Percentiles rank a stretch among this genome's conserved stretches.
These are phyloP conservation scores for Drosophila prosaltans DNA, from an alignment of 1,140 invertebrate species.

Conservation along the genomic window DNA sequence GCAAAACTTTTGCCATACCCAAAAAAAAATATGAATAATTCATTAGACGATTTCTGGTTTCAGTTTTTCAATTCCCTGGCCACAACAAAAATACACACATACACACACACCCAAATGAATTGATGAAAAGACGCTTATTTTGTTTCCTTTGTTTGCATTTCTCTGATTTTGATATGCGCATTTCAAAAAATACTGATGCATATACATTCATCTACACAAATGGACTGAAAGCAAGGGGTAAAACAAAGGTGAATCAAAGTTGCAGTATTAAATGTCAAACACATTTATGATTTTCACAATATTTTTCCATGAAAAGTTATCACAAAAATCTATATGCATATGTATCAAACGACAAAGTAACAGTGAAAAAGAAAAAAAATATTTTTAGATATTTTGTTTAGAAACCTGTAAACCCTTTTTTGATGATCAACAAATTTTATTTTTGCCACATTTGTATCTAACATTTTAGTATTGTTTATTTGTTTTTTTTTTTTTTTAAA, in stretches of 20 bases:
- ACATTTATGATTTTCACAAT: background rate
- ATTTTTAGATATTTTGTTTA: too few species aligned
- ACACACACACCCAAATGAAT: conserved; percentile 62
- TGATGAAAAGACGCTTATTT: conserved; percentile 69
- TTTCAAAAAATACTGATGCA: conserved; percentile 23
- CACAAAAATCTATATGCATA: background rate
- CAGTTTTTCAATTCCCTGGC: conserved; percentile 40
- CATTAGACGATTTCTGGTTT: conserved; percentile 63
- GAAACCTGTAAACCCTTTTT: too few species aligned
- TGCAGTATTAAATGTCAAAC: background rate
- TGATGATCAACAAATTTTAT: too few species aligned
- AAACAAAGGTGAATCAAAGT: background rate
- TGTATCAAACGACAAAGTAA: background rate
- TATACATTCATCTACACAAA: too few species aligned
- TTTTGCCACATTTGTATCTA: too few species aligned
- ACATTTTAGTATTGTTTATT: too few species aligned
- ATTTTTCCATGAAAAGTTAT: background rate
- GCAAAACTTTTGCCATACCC: conserved; percentile 40
- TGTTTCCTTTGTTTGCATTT: conserved; percentile 66
- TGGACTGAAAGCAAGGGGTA: background rate
- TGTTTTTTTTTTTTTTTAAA: too few species aligned
- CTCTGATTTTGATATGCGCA: conserved; percentile 61
- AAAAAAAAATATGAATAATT: conserved; percentile 73
- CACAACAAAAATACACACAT: conserved; percentile 1
- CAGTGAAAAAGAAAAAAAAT: background rate